Percentiles rank a stretch among this genome's conserved stretches.
Conservation (phyloP, 2,113 vertebrate species). For the Atherinomorus stipes region DNA sequence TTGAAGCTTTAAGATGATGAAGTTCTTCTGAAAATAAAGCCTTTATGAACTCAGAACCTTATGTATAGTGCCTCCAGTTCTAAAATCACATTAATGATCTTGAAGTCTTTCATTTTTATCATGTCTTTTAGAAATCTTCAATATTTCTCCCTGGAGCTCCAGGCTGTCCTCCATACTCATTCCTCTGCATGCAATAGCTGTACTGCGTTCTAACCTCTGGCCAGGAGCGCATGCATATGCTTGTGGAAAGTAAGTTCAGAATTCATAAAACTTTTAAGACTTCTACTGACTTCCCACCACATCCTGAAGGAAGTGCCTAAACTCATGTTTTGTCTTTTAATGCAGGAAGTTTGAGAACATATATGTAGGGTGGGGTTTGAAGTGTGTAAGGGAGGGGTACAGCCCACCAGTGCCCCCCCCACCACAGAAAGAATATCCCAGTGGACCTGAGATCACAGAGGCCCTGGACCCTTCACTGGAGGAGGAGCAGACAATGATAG, state of each 20-base stretch:
- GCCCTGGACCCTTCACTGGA: conserved; percentile 86
- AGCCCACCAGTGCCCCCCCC: conserved; percentile 74
- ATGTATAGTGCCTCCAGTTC: background rate
- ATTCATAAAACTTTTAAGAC: too few relatives aligned
- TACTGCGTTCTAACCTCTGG: conserved; percentile 93
- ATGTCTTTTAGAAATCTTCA: conserved; percentile 84
- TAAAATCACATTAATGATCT: background rate
- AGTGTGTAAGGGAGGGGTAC: conserved; percentile 85
- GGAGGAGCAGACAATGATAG: conserved; percentile 86
- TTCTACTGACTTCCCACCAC: background rate
- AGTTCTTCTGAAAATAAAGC: too few relatives aligned
- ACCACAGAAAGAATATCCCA: conserved; percentile 85
- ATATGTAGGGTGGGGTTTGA: conserved; percentile 95
- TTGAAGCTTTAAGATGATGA: too few relatives aligned
- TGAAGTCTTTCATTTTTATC: background rate
- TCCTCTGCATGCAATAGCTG: conserved; percentile 86
- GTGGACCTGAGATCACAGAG: conserved; percentile 87
- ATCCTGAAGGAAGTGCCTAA: background rate
- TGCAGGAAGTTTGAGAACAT: conserved; percentile 88
- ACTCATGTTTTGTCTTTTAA: background rate
- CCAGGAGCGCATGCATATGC: conserved; percentile 90
- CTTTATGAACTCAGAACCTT: background rate
- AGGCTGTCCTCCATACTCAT: conserved; percentile 86
- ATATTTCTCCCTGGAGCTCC: conserved; percentile 87
- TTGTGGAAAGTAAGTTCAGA: conserved; percentile 86